Evolutionary conservation across 2,888 invertebrate species (phyloP).

Genomic region (Amblyjoppa fuscipennis): DNA sequence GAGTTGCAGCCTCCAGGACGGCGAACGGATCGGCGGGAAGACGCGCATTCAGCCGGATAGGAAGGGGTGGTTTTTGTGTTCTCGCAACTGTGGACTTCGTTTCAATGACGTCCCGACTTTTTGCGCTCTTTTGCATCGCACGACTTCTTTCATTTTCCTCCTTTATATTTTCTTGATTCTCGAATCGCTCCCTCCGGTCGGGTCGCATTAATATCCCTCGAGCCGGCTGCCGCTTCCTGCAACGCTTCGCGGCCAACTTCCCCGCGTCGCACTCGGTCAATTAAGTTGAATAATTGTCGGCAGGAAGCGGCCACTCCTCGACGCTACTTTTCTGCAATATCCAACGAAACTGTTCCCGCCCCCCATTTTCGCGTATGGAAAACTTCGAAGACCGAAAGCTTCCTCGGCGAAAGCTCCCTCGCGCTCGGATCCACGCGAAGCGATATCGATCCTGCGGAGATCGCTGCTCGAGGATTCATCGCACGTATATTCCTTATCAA

Average conservation of each 20-base stretch:
- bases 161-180: background rate
- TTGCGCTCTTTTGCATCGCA: conserved; percentile 38
- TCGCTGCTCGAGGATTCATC: background rate
- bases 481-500: too few species aligned
- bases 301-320: background rate
- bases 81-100: conserved; percentile 40
- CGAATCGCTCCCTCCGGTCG: background rate
- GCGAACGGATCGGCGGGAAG: conserved; percentile 14
- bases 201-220: background rate
- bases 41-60: conserved; percentile 31
- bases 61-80: conserved; percentile 48
- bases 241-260: background rate
- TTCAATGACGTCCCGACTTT: conserved; percentile 65
- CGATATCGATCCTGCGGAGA: background rate
- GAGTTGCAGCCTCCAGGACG: conserved; percentile 56
- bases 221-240: background rate
- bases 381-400: conserved; percentile 1
- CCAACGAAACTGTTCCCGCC: background rate
- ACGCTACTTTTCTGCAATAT: background rate
- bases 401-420: conserved; percentile 4
- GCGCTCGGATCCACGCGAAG: background rate
- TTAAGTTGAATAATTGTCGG: conserved; percentile 15
- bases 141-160: conserved; percentile 10
- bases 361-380: background rate
- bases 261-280: background rate